Conservation (phyloP, 2,888 invertebrate genomes). For the Argynnis bischoffii region DNA sequence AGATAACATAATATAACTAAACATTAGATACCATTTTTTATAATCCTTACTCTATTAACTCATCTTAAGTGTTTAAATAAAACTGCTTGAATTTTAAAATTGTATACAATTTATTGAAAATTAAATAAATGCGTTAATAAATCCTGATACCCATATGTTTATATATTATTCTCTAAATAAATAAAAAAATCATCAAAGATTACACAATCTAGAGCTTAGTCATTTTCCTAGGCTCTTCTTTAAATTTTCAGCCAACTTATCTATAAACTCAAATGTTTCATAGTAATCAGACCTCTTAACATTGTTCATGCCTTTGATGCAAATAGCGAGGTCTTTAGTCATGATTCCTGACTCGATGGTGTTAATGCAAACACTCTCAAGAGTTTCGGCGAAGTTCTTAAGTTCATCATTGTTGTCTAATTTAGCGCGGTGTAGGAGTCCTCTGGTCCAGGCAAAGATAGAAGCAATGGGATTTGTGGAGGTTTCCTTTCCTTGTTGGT, state of each 20-base stretch:
- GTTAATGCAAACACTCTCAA: constrained; percentile 95
- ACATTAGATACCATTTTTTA: too few relatives aligned
- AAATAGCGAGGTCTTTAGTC: constrained; percentile 99
- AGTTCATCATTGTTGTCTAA: constrained; percentile 92
- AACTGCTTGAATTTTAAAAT: constrained; percentile 14
- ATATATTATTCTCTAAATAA: constrained; percentile 44
- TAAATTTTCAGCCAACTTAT: constrained; percentile 96
- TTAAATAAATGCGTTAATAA: constrained; percentile 67
- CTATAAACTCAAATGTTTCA: constrained; percentile 98
- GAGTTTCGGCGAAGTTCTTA: constrained; percentile 89
- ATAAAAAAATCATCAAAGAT: constrained; percentile 44
- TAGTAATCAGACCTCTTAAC: constrained; percentile 92
- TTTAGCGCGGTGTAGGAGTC: constrained; percentile 95
- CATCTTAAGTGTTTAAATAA: constrained; percentile 6
- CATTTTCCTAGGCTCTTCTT: constrained; percentile 83
- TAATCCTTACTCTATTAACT: too few relatives aligned
- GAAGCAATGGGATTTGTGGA: constrained; percentile 99
- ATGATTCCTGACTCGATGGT: constrained; percentile 97
- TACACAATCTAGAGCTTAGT: constrained; percentile 70
- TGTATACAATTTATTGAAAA: constrained; percentile 30
- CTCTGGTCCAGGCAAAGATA: constrained; percentile 99
- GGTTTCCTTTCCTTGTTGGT: constrained; percentile 98
- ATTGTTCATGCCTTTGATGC: constrained; percentile 95
- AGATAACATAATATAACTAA: background rate
- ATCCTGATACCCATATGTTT: constrained; percentile 57